Evolutionary conservation across 2,797 vertebrate species (phyloP).

Genomic region (Sebastes trivittatus): DNA sequence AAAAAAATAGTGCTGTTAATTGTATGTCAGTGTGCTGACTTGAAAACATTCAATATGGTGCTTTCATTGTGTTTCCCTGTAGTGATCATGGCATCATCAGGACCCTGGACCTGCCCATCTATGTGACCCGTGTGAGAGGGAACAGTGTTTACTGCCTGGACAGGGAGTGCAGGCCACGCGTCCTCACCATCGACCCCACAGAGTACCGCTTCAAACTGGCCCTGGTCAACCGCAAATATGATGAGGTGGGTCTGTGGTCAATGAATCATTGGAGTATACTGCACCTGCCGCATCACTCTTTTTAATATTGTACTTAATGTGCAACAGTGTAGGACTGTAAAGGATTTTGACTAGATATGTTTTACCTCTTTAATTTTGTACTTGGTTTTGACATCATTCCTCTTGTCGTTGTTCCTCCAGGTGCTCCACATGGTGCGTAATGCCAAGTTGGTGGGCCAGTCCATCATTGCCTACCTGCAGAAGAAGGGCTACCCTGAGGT

Average conservation of each 20-base stretch:
- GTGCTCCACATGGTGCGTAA: conserved; percentile 98
- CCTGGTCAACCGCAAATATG: conserved; percentile 95
- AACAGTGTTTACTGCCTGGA: conserved; percentile 97
- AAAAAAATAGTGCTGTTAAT: no score
- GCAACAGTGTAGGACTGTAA: neutral
- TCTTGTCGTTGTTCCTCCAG: conserved; percentile 62
- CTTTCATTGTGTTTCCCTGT: neutral
- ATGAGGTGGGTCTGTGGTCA: conserved; percentile 84
- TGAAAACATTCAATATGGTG: neutral
- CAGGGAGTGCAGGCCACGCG: conserved; percentile 92
- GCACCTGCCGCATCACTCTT: rapidly evolving
- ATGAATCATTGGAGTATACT: no score
- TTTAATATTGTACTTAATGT: neutral
- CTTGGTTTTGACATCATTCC: neutral
- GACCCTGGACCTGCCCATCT: conserved; percentile 97
- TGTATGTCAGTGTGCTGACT: no score
- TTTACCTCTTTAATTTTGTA: neutral
- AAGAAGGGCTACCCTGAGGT: conserved; percentile 98
- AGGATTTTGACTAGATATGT: neutral
- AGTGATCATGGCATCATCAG: conserved; percentile 98
- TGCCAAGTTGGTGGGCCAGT: conserved; percentile 96
- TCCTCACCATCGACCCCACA: conserved; percentile 96
- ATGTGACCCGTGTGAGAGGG: conserved; percentile 93
- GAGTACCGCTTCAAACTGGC: conserved; percentile 98
- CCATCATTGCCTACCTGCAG: conserved; percentile 98